phyloP scores from a whole-genome alignment of 2,797 vertebrate genomes.

The Anolis apletophallus region DNA sequence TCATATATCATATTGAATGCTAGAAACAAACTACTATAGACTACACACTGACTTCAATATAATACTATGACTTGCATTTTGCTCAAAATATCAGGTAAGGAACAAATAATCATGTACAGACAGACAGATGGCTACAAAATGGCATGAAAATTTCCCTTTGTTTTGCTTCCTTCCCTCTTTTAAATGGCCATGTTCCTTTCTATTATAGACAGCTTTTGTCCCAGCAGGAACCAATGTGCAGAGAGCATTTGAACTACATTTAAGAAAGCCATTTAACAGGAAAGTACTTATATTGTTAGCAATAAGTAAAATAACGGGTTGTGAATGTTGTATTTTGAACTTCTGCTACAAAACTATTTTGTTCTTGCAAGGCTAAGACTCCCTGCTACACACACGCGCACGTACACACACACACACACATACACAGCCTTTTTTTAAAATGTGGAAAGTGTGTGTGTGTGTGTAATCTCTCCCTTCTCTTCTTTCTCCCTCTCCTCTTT shows the following conservation, averaged over 20 bases:
- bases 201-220: slow-evolving; percentile 13
- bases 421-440: not conserved
- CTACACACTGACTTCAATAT: not conserved
- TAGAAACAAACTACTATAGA: not conserved
- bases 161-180: not conserved
- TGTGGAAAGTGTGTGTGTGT: not conserved
- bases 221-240: slow-evolving; percentile 1
- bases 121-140: slow-evolving; percentile 3
- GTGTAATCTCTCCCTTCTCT: not conserved
- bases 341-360: not conserved
- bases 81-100: not conserved
- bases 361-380: slow-evolving; percentile 15
- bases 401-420: too few species aligned
- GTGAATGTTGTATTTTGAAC: slow-evolving; percentile 11
- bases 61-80: not conserved
- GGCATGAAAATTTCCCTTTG: not conserved
- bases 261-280: slow-evolving; percentile 9
- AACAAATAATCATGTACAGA: not conserved
- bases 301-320: slow-evolving; percentile 29
- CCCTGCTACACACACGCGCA: too few species aligned
- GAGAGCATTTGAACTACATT: not conserved
- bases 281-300: not conserved
- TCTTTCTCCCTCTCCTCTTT: not conserved
- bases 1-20: not conserved
- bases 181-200: slow-evolving; percentile 1